Conservation (phyloP, 2,797 vertebrate genomes). For the Mus caroli region DNA sequence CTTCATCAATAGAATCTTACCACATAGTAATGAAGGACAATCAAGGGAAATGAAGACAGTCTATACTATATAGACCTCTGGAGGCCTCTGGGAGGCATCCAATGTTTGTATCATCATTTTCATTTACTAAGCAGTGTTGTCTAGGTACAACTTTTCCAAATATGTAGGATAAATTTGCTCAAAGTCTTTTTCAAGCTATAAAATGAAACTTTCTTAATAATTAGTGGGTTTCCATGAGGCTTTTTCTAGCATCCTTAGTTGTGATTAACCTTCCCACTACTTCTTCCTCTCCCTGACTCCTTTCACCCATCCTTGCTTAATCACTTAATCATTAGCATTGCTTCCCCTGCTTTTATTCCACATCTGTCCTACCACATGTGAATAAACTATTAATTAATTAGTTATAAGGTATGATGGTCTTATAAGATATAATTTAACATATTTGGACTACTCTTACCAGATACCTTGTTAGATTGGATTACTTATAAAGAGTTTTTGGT, state of each 20-base stretch:
- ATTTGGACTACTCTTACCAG: neutral
- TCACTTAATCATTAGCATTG: neutral
- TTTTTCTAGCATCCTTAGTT: neutral
- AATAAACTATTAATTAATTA: neutral
- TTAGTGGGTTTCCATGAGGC: neutral
- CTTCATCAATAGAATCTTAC: neutral
- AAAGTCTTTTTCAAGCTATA: neutral
- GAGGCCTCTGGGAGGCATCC: neutral
- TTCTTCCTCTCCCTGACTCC: neutral
- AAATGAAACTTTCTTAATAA: neutral
- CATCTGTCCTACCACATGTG: neutral
- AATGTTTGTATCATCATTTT: neutral
- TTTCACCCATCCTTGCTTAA: neutral
- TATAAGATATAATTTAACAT: neutral
- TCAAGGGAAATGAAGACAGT: neutral
- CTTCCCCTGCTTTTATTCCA: neutral
- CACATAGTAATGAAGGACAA: neutral
- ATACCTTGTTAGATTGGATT: neutral
- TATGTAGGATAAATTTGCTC: neutral
- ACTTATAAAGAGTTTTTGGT: neutral
- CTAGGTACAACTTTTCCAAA: neutral
- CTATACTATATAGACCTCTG: neutral
- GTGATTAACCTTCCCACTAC: neutral
- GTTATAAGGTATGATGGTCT: neutral
- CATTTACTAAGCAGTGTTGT: neutral